Evolutionary conservation across 2,797 vertebrate genomes (phyloP).

Genomic region (Hemitrygon akajei): DNA sequence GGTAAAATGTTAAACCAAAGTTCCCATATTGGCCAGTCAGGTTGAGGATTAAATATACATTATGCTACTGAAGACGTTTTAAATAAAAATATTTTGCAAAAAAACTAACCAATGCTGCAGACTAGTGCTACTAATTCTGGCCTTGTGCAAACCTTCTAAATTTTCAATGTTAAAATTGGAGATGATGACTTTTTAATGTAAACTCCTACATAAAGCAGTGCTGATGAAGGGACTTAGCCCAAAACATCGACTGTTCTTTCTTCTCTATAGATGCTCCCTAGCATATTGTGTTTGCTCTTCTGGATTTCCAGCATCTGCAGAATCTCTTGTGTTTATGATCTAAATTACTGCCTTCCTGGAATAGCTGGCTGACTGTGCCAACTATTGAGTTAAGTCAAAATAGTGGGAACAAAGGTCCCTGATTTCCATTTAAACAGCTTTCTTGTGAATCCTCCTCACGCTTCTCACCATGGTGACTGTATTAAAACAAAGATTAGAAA

Average conservation of each 20-base stretch:
- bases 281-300: too few species aligned
- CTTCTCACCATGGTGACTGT: not conserved
- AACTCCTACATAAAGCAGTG: not conserved
- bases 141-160: not conserved
- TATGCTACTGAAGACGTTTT: not conserved
- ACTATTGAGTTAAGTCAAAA: not conserved
- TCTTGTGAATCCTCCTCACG: too few species aligned
- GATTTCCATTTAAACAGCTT: not conserved
- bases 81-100: not conserved
- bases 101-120: not conserved
- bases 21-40: not conserved
- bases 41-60: not conserved
- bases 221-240: too few species aligned
- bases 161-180: not conserved
- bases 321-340: not conserved
- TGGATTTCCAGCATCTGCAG: too few species aligned
- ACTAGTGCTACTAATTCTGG: not conserved
- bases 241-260: too few species aligned
- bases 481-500: not conserved
- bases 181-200: not conserved
- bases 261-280: too few species aligned
- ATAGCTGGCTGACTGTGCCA: not conserved
- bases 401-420: not conserved
- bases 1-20: not conserved
- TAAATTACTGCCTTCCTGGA: not conserved